Conservation (phyloP, 2,113 vertebrate genomes). For the Entelurus aequoreus region DNA sequence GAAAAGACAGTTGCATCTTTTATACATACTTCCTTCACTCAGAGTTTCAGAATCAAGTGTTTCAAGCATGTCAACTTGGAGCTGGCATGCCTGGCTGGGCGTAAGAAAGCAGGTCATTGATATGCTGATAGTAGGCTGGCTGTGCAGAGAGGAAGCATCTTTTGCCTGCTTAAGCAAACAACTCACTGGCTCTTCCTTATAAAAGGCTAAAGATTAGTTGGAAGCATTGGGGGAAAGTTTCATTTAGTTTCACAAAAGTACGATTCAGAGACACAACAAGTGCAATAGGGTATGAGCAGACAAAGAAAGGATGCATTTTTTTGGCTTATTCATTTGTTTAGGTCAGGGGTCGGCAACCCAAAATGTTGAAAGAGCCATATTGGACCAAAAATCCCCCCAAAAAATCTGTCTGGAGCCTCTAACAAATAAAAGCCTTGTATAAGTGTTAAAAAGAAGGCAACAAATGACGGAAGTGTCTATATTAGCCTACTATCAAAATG, state of each 20-base stretch:
- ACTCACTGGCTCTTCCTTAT: conserved; percentile 22
- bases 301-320: too few relatives aligned
- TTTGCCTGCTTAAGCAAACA: conserved; percentile 52
- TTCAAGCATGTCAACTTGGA: conserved; percentile 41
- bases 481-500: too few relatives aligned
- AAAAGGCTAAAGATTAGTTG: neutral
- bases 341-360: too few relatives aligned
- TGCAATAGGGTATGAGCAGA: too few relatives aligned
- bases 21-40: conserved; percentile 3
- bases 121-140: conserved; percentile 53
- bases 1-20: neutral
- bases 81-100: conserved; percentile 28
- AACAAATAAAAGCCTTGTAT: too few relatives aligned
- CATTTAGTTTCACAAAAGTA: too few relatives aligned
- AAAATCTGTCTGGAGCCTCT: too few relatives aligned
- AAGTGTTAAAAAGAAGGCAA: too few relatives aligned
- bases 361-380: too few relatives aligned
- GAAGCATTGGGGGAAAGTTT: neutral
- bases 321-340: too few relatives aligned
- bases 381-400: too few relatives aligned
- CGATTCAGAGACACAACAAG: neutral
- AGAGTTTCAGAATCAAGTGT: conserved; percentile 15
- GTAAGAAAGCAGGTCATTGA: conserved; percentile 50
- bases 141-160: conserved; percentile 44
- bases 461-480: too few relatives aligned